These are phyloP conservation scores for Dione vanillae DNA, from an alignment of 2,888 invertebrate species.

Conservation along the genomic window DNA sequence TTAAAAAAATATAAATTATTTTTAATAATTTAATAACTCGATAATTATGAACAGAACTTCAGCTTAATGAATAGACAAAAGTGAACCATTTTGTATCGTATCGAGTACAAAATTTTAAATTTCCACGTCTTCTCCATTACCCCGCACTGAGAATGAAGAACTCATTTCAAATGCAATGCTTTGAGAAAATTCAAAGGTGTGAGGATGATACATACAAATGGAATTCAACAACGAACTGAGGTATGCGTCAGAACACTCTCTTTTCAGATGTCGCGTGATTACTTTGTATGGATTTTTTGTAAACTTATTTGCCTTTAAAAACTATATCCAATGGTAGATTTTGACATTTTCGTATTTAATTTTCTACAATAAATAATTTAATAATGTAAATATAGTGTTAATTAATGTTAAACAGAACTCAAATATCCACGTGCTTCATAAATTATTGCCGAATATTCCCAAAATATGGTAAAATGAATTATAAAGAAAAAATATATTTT, in stretches of 20 bases:
- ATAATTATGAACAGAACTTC: not conserved
- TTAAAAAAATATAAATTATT: not conserved
- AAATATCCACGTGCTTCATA: too few species aligned
- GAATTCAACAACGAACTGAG: conserved; percentile 43
- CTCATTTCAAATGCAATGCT: conserved; percentile 70
- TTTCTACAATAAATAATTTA: too few species aligned
- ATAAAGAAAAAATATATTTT: not conserved
- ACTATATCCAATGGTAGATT: not conserved
- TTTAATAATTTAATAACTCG: not conserved
- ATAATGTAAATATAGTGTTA: not conserved
- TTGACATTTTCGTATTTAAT: too few species aligned
- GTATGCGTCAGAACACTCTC: conserved; percentile 44
- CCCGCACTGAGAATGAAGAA: conserved; percentile 49
- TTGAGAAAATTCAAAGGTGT: conserved; percentile 54
- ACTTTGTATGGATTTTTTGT: conserved; percentile 45
- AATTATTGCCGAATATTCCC: too few species aligned
- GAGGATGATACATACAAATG: conserved; percentile 58
- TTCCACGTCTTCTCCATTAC: conserved; percentile 45
- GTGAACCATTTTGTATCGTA: conserved; percentile 3
- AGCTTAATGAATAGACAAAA: conserved; percentile 3
- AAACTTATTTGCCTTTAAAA: conserved; percentile 33
- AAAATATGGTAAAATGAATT: too few species aligned
- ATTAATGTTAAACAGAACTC: too few species aligned
- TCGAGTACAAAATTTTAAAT: conserved; percentile 40
- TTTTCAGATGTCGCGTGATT: conserved; percentile 33